Evolutionary conservation across 2,888 invertebrate species (phyloP), one percentile per base, ranked within the genome.

Genomic region (Halictus ligatus): DNA sequence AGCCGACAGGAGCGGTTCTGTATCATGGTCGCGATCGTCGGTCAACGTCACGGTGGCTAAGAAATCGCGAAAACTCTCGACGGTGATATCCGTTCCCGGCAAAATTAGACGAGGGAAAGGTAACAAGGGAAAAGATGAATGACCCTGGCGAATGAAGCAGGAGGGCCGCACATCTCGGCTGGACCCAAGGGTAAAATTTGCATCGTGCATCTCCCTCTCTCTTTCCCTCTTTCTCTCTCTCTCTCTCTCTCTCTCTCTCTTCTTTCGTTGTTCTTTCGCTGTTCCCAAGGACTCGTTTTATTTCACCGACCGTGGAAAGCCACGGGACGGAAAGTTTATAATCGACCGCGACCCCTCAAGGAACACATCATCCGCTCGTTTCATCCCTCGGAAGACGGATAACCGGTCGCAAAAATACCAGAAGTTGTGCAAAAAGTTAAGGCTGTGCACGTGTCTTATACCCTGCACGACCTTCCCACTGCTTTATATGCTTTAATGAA

Each of bases 151-250:
- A 88, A 88, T 89, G 90, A 90, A 87, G 43, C 58, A 69, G 64
- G 35, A 58, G 35, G 80, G 80, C 46, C 72, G 40, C 40, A 10
- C 35, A 50, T 40, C 58, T 40, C 67, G 21, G 46, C 75, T 54
- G 29, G 81, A 71, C 83, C 82, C 84, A 74, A 64, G 86, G 78
- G 86, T 81, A 54, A 89, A 90, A 90, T 89, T 90, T 90, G 89
- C 87, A 90, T 89, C 78, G 69, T 25, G 83, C 73, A 90, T 80
- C 77, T 74, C 60, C 25, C 72, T 46, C 54, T 18, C 48, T 18
- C 54, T 69, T 8, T 54, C 54, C 21, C 54, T 54, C 13, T 46
- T 13, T 46, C 46, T 46, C 54, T 69, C 21, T 54, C 54, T 54
- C 54, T 54, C 13, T 46, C 46, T 46, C 46, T 46, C 12, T 46